These are phyloP conservation scores for Xerus inauris DNA, from an alignment of 2,113 vertebrate genomes.

Conservation along the genomic window DNA sequence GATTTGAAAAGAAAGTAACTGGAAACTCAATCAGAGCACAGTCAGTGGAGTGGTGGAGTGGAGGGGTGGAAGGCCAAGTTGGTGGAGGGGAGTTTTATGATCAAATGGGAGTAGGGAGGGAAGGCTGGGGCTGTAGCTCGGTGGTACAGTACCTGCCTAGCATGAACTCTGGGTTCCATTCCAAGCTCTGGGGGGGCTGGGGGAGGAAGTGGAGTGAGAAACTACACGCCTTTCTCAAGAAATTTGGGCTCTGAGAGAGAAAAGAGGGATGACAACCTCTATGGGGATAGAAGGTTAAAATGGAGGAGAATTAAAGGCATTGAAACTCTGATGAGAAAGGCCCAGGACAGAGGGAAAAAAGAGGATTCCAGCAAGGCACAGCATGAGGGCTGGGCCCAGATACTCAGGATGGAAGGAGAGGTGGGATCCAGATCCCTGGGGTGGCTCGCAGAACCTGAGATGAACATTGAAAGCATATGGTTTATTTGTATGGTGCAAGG, in stretches of 20 bases:
- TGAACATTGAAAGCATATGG: background rate
- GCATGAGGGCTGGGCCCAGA: background rate
- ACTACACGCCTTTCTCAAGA: background rate
- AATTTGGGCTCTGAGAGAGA: slow-evolving; percentile 14
- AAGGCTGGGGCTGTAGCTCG: too few relatives aligned
- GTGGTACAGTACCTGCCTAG: too few relatives aligned
- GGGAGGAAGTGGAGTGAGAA: background rate
- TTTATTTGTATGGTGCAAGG: slow-evolving; percentile 13
- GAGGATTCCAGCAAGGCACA: background rate
- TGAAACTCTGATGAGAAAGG: background rate
- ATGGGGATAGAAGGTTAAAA: background rate
- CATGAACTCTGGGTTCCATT: too few relatives aligned
- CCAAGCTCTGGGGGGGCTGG: too few relatives aligned
- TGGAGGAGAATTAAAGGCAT: background rate
- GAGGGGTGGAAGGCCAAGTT: background rate
- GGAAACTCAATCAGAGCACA: background rate
- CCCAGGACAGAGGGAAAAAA: background rate
- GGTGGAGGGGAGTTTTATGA: background rate
- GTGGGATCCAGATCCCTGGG: background rate
- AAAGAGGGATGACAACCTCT: background rate
- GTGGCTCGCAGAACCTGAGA: background rate
- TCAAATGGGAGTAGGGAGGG: background rate
- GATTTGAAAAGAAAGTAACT: background rate
- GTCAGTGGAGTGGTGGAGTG: background rate
- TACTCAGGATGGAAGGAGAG: background rate